Percentiles rank a stretch among this genome's conserved stretches.
Evolutionary conservation across 2,113 vertebrate species (phyloP).

Genomic region (Ceyx melanurus): DNA sequence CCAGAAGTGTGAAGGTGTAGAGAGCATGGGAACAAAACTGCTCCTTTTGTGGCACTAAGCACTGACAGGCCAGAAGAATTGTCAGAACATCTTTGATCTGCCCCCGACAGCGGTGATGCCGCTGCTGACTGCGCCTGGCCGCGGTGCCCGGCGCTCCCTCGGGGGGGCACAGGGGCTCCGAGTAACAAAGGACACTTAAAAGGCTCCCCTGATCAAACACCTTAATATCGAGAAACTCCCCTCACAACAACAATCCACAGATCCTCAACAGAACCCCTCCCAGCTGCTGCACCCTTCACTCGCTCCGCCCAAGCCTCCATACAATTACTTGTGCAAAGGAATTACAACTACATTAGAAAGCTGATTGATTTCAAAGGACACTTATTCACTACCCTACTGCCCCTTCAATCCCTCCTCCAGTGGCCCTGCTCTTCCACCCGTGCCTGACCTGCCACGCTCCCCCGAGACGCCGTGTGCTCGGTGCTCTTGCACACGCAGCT

Average conservation of each 20-base stretch:
- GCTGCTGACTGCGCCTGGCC: not conserved
- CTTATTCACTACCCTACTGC: not conserved
- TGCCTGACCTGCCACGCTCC: not conserved
- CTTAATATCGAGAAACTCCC: not conserved
- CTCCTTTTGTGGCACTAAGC: slow-evolving; percentile 22
- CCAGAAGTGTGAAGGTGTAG: not conserved
- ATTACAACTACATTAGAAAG: slow-evolving; percentile 6
- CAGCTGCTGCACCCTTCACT: slow-evolving; percentile 38
- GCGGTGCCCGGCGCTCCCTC: accelerated
- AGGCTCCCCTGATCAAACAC: slow-evolving; percentile 44
- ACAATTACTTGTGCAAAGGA: slow-evolving; percentile 59
- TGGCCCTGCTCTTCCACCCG: not conserved
- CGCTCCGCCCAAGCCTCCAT: not conserved
- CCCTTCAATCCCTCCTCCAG: not conserved
- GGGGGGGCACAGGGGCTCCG: not conserved
- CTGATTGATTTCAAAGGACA: slow-evolving; percentile 50
- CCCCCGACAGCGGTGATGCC: not conserved
- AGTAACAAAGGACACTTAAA: slow-evolving; percentile 48
- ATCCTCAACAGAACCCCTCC: not conserved
- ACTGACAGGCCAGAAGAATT: not conserved
- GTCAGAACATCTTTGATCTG: not conserved
- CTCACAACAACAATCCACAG: not conserved
- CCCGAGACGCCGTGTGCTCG: slow-evolving; percentile 12
- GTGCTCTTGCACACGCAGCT: no score
- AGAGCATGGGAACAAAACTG: not conserved